Percentiles rank a stretch among this genome's conserved stretches.
Evolutionary conservation across 1,140 invertebrate genomes (phyloP).

Genomic region (Arctopsyche grandis): DNA sequence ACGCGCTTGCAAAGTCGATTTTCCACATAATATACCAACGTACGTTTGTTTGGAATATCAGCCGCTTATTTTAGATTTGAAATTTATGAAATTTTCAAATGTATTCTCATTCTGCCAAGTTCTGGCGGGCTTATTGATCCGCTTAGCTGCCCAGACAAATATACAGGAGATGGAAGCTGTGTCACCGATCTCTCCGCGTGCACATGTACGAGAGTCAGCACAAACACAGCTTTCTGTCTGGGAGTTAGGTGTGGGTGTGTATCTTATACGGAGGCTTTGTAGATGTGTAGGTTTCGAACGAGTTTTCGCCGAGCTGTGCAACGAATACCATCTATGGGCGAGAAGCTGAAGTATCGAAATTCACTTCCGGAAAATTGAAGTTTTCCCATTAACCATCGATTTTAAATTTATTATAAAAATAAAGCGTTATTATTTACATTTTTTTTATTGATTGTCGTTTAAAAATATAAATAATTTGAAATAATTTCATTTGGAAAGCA

Average conservation of each 20-base stretch:
- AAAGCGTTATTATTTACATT: too few species aligned
- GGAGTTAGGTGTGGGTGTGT: background rate
- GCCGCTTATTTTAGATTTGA: background rate
- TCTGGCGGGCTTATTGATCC: constrained; percentile 37
- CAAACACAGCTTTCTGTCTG: constrained; percentile 7
- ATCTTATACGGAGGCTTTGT: constrained; percentile 25
- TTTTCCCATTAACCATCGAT: background rate
- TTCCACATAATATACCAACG: too few species aligned
- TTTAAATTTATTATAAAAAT: background rate
- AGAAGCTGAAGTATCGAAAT: constrained; percentile 25
- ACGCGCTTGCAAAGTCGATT: background rate
- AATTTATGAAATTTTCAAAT: constrained; percentile 21
- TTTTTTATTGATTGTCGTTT: too few species aligned
- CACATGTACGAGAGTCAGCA: background rate
- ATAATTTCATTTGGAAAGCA: too few species aligned
- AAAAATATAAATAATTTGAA: too few species aligned
- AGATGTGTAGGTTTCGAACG: background rate
- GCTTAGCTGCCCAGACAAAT: constrained; percentile 32
- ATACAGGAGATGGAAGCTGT: constrained; percentile 36
- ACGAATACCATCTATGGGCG: constrained; percentile 26
- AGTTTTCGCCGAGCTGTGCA: background rate
- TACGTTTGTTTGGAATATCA: too few species aligned
- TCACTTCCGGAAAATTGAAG: background rate
- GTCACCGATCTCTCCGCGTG: constrained; percentile 27
- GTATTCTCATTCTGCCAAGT: constrained; percentile 10